Evolutionary conservation across 2,888 invertebrate genomes (phyloP).

Genomic region (Hirtodrosophila histrioides): DNA sequence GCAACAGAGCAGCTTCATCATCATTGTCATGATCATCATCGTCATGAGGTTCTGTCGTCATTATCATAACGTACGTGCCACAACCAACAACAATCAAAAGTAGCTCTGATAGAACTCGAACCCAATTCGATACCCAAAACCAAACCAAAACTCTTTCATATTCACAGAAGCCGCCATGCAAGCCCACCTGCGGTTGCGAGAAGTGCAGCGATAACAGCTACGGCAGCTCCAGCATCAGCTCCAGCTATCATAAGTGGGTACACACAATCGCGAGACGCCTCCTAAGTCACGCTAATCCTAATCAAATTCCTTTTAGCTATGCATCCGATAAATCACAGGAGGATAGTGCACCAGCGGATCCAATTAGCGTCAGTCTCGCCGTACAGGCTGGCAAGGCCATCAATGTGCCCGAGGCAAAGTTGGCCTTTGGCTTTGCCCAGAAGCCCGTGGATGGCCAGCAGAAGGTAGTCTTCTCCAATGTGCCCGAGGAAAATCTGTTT

Average conservation of each 20-base stretch:
- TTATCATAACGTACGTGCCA: slow-evolving; percentile 68
- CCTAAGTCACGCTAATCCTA: not conserved
- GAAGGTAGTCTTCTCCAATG: slow-evolving; percentile 73
- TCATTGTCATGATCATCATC: slow-evolving; percentile 20
- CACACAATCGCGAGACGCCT: not conserved
- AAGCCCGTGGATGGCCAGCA: slow-evolving; percentile 84
- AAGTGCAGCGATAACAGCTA: slow-evolving; percentile 51
- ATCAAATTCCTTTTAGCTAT: slow-evolving; percentile 39
- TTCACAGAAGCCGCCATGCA: slow-evolving; percentile 67
- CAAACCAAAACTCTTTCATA: slow-evolving; percentile 36
- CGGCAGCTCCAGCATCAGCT: slow-evolving; percentile 36
- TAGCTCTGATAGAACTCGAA: slow-evolving; percentile 39
- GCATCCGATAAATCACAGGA: slow-evolving; percentile 43
- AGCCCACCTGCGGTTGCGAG: slow-evolving; percentile 65
- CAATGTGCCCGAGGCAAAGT: slow-evolving; percentile 85
- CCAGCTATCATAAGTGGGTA: slow-evolving; percentile 59
- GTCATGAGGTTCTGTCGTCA: slow-evolving; percentile 36
- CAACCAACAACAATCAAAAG: slow-evolving; percentile 39
- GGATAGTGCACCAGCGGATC: slow-evolving; percentile 84
- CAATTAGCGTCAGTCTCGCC: slow-evolving; percentile 85
- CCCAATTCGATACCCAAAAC: slow-evolving; percentile 41
- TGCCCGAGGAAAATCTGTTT: slow-evolving; percentile 85
- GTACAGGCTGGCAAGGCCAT: slow-evolving; percentile 83
- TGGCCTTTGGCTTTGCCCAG: slow-evolving; percentile 85
- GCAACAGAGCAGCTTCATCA: slow-evolving; percentile 28